Evolutionary conservation across 2,113 vertebrate species (phyloP).

Genomic region (Sphyrna mokarran): DNA sequence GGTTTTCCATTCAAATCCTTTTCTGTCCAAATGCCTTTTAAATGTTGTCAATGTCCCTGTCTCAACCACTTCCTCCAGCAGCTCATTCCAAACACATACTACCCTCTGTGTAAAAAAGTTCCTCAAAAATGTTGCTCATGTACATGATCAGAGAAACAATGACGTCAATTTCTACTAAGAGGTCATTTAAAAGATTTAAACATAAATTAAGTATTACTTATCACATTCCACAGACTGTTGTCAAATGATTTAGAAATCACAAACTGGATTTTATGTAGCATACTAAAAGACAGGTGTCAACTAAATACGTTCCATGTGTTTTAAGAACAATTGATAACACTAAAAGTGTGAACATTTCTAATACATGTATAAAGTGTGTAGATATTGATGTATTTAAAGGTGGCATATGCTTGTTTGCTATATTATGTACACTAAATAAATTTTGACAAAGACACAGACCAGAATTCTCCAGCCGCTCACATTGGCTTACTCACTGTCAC

Average conservation of each 20-base stretch:
- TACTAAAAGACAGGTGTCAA: no score
- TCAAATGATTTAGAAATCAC: not conserved
- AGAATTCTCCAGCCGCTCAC: no score
- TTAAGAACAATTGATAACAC: no score
- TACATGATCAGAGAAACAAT: not conserved
- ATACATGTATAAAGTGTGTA: not conserved
- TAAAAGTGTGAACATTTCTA: not conserved
- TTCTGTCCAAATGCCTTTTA: no score
- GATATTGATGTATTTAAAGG: not conserved
- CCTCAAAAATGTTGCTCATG: no score
- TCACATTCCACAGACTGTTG: not conserved
- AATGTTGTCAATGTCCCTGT: no score
- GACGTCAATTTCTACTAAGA: not conserved
- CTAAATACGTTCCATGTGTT: no score
- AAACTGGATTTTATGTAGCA: not conserved
- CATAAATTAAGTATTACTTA: not conserved
- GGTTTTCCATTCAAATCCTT: no score
- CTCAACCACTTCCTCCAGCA: no score
- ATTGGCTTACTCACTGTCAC: no score
- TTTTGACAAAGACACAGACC: not conserved
- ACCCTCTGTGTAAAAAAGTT: no score
- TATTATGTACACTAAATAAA: not conserved
- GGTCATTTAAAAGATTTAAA: not conserved
- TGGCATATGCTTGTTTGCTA: not conserved
- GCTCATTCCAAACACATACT: no score